A percentile compares a stretch with the other conserved stretches of the same genome.
Evolutionary conservation across 2,113 vertebrate genomes (phyloP).

Genomic region (Pteruthius melanotis): DNA sequence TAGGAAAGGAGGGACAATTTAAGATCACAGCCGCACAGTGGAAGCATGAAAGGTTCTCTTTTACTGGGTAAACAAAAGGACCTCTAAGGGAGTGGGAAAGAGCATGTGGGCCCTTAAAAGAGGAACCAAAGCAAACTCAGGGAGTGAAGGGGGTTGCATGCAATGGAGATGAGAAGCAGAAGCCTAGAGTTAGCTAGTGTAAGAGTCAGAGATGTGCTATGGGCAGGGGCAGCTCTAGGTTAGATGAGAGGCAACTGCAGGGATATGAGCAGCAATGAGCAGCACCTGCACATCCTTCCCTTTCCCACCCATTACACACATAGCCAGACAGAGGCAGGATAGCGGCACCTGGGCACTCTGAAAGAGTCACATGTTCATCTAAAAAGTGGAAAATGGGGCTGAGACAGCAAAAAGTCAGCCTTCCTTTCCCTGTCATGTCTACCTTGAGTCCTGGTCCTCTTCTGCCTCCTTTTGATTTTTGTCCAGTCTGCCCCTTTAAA

Average conservation of each 20-base stretch:
- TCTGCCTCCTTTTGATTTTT: background rate
- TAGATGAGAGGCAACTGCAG: background rate
- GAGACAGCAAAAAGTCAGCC: background rate
- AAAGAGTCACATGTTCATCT: background rate
- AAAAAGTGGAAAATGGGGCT: background rate
- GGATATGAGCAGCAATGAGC: background rate
- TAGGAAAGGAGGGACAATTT: background rate
- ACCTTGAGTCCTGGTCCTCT: background rate
- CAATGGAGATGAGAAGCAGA: background rate
- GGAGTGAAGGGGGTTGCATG: background rate
- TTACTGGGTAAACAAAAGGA: background rate
- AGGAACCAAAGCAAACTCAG: background rate
- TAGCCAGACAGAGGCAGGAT: background rate
- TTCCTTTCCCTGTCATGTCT: background rate
- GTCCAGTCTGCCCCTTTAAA: background rate
- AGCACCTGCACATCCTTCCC: background rate
- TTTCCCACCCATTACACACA: accelerated
- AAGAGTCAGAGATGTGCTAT: background rate
- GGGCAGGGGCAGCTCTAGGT: background rate
- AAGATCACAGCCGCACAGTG: background rate
- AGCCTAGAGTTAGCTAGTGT: background rate
- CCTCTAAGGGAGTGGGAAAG: background rate
- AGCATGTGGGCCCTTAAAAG: background rate
- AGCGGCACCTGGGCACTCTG: background rate
- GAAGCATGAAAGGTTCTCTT: background rate